Conservation (phyloP, 2,888 invertebrate species). For the Eudemis profundana region DNA sequence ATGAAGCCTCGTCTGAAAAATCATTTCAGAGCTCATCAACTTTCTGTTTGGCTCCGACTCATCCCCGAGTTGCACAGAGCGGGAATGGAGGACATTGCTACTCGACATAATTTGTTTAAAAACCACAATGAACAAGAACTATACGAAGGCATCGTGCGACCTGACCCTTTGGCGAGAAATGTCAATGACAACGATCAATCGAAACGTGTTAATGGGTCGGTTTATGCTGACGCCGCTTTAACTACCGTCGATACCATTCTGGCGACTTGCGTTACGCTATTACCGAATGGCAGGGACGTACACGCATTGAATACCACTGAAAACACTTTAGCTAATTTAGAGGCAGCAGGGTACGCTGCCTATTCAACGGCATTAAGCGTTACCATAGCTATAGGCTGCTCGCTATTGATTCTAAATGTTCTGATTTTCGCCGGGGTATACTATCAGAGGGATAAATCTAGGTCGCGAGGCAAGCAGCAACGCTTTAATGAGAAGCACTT, state of each 20-base stretch:
- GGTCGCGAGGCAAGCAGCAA: slow-evolving; percentile 88
- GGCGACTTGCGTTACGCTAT: slow-evolving; percentile 89
- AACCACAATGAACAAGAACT: slow-evolving; percentile 95
- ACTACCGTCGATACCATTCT: slow-evolving; percentile 89
- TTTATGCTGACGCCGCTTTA: slow-evolving; percentile 86
- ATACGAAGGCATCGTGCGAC: slow-evolving; percentile 95
- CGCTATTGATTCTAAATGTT: slow-evolving; percentile 91
- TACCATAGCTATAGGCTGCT: slow-evolving; percentile 93
- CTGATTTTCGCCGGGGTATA: slow-evolving; percentile 94
- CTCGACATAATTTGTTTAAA: slow-evolving; percentile 94
- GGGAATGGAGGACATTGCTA: slow-evolving; percentile 95
- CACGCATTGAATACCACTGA: slow-evolving; percentile 85
- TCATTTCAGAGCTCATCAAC: slow-evolving; percentile 97
- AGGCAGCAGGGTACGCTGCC: slow-evolving; percentile 91
- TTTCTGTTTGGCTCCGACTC: slow-evolving; percentile 97
- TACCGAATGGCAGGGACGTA: slow-evolving; percentile 80
- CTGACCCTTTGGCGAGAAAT: slow-evolving; percentile 91
- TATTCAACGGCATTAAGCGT: slow-evolving; percentile 91
- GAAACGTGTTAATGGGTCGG: slow-evolving; percentile 79
- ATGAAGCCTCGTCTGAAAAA: slow-evolving; percentile 96
- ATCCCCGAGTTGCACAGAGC: slow-evolving; percentile 96
- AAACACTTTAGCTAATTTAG: slow-evolving; percentile 91
- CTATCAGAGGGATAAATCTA: slow-evolving; percentile 91
- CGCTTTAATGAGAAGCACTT: slow-evolving; percentile 89
- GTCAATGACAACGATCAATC: slow-evolving; percentile 86